These are phyloP conservation scores for Poeciliopsis turneri DNA, from an alignment of 2,797 vertebrate genomes.

Conservation along the genomic window DNA sequence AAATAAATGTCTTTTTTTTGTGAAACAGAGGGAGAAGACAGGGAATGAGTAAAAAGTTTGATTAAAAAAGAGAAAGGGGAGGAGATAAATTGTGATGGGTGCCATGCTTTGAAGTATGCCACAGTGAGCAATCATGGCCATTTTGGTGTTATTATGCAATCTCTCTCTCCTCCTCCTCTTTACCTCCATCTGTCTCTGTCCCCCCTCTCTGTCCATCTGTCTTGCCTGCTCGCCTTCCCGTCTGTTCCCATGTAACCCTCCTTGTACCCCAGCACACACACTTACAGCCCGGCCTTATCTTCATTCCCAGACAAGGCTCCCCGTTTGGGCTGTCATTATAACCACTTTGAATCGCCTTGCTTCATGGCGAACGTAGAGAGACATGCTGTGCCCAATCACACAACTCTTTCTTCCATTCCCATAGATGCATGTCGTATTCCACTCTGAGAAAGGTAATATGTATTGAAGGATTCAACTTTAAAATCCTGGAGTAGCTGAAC, in stretches of 20 bases:
- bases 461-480: constrained; percentile 66
- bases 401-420: constrained; percentile 64
- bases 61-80: constrained; percentile 37
- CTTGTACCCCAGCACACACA: constrained; percentile 37
- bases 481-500: constrained; percentile 63
- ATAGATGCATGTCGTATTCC: constrained; percentile 70
- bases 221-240: constrained; percentile 43
- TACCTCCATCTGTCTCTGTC: constrained; percentile 46
- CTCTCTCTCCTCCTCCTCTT: constrained; percentile 20
- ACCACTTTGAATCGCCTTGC: constrained; percentile 72
- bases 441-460: constrained; percentile 60
- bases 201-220: constrained; percentile 57
- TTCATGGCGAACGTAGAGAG: constrained; percentile 67
- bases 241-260: constrained; percentile 49
- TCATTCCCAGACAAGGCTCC: constrained; percentile 74
- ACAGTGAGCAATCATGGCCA: constrained; percentile 50
- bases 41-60: constrained; percentile 39
- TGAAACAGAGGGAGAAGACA: constrained; percentile 22
- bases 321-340: constrained; percentile 77
- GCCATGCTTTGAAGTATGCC: constrained; percentile 48
- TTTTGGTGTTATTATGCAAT: constrained; percentile 56
- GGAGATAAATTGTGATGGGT: constrained; percentile 39
- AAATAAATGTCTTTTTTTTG: constrained; percentile 43
- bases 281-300: constrained; percentile 66
- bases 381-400: constrained; percentile 75